These are phyloP conservation scores for Pocillopora grandis DNA, from an alignment of 92 coral and sea anemone genomes.

Conservation along the genomic window DNA sequence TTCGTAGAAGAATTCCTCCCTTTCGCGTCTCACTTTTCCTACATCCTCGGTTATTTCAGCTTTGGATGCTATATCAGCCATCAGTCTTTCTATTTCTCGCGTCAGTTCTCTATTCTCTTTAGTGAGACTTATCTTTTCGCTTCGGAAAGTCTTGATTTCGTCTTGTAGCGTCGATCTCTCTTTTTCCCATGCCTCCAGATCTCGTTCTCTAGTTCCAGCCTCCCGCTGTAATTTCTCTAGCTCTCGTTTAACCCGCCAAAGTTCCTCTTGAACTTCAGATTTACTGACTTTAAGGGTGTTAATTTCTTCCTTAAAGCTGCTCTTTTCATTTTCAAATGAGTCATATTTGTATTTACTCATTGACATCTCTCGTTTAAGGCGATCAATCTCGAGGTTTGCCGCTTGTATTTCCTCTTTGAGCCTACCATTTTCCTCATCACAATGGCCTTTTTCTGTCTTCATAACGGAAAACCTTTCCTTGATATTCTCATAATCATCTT, in stretches of 20 bases:
- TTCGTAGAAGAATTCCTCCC: constrained; percentile 63
- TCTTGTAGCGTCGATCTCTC: constrained; percentile 36
- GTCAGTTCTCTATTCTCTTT: constrained; percentile 39
- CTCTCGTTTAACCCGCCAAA: constrained; percentile 45
- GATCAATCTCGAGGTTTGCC: constrained; percentile 57
- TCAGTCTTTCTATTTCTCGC: constrained; percentile 49
- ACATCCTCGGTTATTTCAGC: constrained; percentile 42
- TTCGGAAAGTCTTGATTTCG: constrained; percentile 28
- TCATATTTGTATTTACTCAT: constrained; percentile 48
- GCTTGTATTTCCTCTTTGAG: constrained; percentile 46
- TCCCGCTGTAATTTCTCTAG: constrained; percentile 42
- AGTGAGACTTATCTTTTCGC: constrained; percentile 10
- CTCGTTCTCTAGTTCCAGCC: constrained; percentile 19
- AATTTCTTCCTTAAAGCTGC: constrained; percentile 59
- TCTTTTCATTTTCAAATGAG: constrained; percentile 58
- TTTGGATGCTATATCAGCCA: constrained; percentile 25
- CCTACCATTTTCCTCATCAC: constrained; percentile 50
- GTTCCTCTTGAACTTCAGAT: constrained; percentile 48
- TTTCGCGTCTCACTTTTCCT: constrained; percentile 46
- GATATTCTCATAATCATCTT: constrained; percentile 58
- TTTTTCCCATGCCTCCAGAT: constrained; percentile 32
- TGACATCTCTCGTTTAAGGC: constrained; percentile 50
- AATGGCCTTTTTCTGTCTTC: constrained; percentile 25
- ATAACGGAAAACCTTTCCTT: constrained; percentile 41
- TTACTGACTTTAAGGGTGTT: constrained; percentile 35